A percentile compares a stretch with the other conserved stretches of the same genome.
Evolutionary conservation across 2,797 vertebrate species (phyloP).

Genomic region (Macrochelys suwanniensis): DNA sequence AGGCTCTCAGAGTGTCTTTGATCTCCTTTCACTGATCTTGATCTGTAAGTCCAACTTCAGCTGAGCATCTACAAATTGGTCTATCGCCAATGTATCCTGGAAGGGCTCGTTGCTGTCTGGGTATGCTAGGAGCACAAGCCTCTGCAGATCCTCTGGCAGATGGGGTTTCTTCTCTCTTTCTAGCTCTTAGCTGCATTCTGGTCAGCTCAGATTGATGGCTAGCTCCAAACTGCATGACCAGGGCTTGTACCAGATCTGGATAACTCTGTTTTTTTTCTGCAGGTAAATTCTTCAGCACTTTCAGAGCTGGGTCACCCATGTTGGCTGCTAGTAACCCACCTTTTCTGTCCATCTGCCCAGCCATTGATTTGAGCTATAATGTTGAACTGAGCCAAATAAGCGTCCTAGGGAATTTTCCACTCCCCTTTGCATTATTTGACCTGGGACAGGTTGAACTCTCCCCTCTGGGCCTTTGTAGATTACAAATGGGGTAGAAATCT

Average conservation of each 20-base stretch:
- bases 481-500: too few species aligned
- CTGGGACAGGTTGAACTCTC: too few species aligned
- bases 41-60: too few species aligned
- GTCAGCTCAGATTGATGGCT: neutral
- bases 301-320: neutral
- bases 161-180: neutral
- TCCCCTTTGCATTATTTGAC: neutral
- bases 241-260: neutral
- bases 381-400: neutral
- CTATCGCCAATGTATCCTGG: too few species aligned
- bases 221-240: neutral
- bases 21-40: neutral
- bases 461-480: too few species aligned
- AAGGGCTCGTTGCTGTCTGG: neutral
- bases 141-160: neutral
- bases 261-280: neutral
- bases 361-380: neutral
- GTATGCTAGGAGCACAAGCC: neutral
- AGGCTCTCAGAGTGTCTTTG: neutral
- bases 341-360: neutral
- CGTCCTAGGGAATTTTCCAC: neutral
- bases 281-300: neutral
- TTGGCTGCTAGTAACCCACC: neutral
- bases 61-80: too few species aligned
- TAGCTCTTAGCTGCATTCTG: neutral